phyloP scores from a whole-genome alignment of 2,797 vertebrate genomes.

The Sorex maritimensis region DNA sequence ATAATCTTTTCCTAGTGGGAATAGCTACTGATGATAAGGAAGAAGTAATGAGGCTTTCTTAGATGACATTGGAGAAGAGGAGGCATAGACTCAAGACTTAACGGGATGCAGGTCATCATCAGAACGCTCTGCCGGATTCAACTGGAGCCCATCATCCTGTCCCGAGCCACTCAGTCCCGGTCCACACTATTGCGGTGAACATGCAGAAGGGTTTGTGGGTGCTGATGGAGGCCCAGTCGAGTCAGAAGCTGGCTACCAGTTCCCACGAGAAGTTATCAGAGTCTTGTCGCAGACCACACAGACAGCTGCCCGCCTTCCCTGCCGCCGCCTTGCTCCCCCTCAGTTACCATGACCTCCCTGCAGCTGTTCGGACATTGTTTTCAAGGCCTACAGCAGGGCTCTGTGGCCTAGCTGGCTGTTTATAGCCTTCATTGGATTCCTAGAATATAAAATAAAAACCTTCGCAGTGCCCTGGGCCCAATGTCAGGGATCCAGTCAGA shows the following conservation, averaged over 20 bases:
- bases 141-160: background rate
- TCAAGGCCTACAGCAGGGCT: conserved; percentile 66
- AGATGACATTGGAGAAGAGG: background rate
- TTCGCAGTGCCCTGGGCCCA: rapidly evolving
- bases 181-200: background rate
- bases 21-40: no score
- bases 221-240: background rate
- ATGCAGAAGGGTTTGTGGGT: background rate
- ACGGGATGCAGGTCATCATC: rapidly evolving
- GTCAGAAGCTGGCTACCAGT: background rate
- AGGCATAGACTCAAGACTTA: background rate
- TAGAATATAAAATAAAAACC: background rate
- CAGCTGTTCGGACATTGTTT: conserved; percentile 64
- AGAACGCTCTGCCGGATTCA: background rate
- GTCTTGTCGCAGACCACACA: conserved; percentile 70
- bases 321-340: conserved; percentile 46
- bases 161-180: background rate
- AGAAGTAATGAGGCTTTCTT: background rate
- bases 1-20: background rate
- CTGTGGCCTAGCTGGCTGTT: conserved; percentile 14
- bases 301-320: background rate
- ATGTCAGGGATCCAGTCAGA: background rate
- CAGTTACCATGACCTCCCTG: conserved; percentile 62
- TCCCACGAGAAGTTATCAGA: background rate
- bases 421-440: background rate